These are phyloP conservation scores for Bostrychus sinensis DNA, from an alignment of 2,113 vertebrate genomes.

Conservation along the genomic window DNA sequence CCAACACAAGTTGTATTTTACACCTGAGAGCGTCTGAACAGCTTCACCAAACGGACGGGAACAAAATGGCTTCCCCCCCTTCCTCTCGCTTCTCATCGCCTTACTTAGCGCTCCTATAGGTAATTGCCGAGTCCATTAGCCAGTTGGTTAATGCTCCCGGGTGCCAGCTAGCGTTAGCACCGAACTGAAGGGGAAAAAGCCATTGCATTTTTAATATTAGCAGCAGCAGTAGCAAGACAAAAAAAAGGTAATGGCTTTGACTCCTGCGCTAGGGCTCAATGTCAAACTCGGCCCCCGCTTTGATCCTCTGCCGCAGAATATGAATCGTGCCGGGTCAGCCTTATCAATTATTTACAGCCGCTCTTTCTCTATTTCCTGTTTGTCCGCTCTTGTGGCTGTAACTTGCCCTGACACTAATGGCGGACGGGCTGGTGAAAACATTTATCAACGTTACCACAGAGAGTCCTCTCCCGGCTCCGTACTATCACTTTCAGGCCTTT, in stretches of 20 bases:
- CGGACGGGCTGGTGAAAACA: slow-evolving; percentile 68
- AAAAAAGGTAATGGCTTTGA: slow-evolving; percentile 68
- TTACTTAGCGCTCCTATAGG: slow-evolving; percentile 40
- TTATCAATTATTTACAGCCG: slow-evolving; percentile 82
- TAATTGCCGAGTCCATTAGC: slow-evolving; percentile 71
- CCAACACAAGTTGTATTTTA: slow-evolving; percentile 59
- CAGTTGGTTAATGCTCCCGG: slow-evolving; percentile 59
- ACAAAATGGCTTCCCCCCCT: slow-evolving; percentile 70
- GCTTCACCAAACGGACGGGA: slow-evolving; percentile 58
- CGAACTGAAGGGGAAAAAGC: slow-evolving; percentile 29
- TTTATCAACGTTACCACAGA: slow-evolving; percentile 72
- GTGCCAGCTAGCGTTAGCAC: slow-evolving; percentile 51
- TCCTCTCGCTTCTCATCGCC: slow-evolving; percentile 4
- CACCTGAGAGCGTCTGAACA: slow-evolving; percentile 64
- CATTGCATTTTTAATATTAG: slow-evolving; percentile 70
- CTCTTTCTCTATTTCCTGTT: slow-evolving; percentile 77
- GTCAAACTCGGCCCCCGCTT: slow-evolving; percentile 66
- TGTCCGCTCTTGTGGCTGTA: slow-evolving; percentile 71
- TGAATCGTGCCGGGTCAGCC: slow-evolving; percentile 72
- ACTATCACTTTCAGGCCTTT: slow-evolving; percentile 66
- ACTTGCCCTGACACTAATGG: slow-evolving; percentile 77
- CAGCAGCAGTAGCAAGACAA: slow-evolving; percentile 45
- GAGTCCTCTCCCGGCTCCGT: slow-evolving; percentile 49
- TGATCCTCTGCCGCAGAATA: slow-evolving; percentile 75
- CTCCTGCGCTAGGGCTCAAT: slow-evolving; percentile 68